Percentiles rank a stretch among this genome's conserved stretches.
These are phyloP conservation scores for Otis tarda DNA, from an alignment of 2,113 vertebrate species.

Conservation along the genomic window DNA sequence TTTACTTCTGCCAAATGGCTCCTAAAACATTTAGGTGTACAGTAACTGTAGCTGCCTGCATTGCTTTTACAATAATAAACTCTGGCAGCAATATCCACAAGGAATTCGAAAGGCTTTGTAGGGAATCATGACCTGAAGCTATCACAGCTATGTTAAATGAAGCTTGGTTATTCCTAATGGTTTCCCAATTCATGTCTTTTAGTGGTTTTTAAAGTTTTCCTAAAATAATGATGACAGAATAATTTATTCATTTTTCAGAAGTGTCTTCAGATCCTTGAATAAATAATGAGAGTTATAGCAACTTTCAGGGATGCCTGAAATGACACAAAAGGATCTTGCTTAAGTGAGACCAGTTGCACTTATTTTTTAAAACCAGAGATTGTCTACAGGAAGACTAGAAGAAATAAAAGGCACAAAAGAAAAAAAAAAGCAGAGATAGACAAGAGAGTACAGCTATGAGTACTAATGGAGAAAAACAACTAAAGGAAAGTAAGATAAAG, in stretches of 20 bases:
- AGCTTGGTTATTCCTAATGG: not conserved
- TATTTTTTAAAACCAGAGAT: not conserved
- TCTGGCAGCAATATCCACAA: constrained; percentile 47
- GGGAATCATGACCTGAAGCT: constrained; percentile 22
- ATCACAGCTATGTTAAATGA: constrained; percentile 32
- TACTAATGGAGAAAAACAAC: not conserved
- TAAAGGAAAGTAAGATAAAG: not conserved
- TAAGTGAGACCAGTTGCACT: not conserved
- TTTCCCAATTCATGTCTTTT: constrained; percentile 1
- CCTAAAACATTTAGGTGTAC: constrained; percentile 20
- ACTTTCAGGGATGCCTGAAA: not conserved
- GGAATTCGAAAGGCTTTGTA: constrained; percentile 43
- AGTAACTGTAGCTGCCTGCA: not conserved
- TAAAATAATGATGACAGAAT: constrained; percentile 28
- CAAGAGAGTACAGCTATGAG: not conserved
- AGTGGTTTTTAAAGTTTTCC: constrained; percentile 9
- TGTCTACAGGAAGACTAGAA: not conserved
- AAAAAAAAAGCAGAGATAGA: not conserved
- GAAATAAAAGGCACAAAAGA: not conserved
- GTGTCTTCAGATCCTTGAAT: constrained; percentile 15
- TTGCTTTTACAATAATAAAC: constrained; percentile 51
- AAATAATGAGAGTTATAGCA: constrained; percentile 17
- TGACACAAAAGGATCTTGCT: not conserved
- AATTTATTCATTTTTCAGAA: constrained; percentile 33
- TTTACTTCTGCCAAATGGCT: constrained; percentile 34